Evolutionary conservation across 2,888 invertebrate species (phyloP), one percentile per base, ranked within the genome.

Genomic region (Athalia rosae): DNA sequence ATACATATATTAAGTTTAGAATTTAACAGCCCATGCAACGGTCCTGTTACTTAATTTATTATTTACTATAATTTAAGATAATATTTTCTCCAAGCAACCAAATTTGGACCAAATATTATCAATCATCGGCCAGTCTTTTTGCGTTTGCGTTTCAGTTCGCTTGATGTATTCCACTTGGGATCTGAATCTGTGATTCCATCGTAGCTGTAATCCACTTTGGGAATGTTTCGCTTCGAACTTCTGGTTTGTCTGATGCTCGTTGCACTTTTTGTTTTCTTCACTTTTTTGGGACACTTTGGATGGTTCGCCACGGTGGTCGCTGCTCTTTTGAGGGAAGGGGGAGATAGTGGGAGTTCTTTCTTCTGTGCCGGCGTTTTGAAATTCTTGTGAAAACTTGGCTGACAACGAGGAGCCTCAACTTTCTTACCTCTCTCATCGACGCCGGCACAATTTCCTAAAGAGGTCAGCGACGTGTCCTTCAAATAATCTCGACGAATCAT

Each of bases 101-200:
- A 53, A 8, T 28, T 28, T 28, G 28, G 28, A 13, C 61, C 13
- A 28, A 61, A 77, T 43, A 73, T 5, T 73, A 61, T 69, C 13
- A 69, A 88, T 89, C 87, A 89, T 88, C 89, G 89, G 83, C 81
- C 84, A 79, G 82, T 85, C 80, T 83, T 88, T 79, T 84, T 89
- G 47, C 87, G 86, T 79, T 83, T 87, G 59, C 86, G 85, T 81
- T 85, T 88, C 47, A 82, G 82, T 78, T 84, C 84, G 81, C 82
- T 85, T 83, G 86, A 87, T 82, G 86, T 85, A 84, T 86, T 86
- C 83, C 86, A 87, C 76, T 89, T 88, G 63, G 85, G 83, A 82
- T 89, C 89, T 64, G 84, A 81, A 79, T 89, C 89, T 77, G 86
- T 80, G 8, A 71, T 43, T 3, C 71, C 71, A 45, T 71, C 59